Conservation (phyloP, 2,888 invertebrate genomes). For the Podabrus alpinus region DNA sequence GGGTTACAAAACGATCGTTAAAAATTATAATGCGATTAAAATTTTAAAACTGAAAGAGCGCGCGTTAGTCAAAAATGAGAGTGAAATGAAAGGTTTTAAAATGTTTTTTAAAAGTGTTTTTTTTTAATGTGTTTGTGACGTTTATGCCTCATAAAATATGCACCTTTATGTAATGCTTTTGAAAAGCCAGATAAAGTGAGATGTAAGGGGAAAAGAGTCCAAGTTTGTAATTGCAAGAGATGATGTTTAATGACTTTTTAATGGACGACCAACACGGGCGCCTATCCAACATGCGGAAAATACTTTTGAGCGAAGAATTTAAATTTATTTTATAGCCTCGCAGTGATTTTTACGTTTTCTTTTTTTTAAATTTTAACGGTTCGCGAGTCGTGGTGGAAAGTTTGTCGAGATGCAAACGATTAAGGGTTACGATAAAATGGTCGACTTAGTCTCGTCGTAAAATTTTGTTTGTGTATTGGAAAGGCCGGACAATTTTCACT, state of each 20-base stretch:
- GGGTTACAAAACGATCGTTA: not conserved
- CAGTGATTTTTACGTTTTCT: not conserved
- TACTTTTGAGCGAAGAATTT: slow-evolving; percentile 39
- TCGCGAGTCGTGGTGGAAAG: not conserved
- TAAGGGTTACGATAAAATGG: not conserved
- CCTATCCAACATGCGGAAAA: slow-evolving; percentile 36
- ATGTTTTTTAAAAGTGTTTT: not conserved
- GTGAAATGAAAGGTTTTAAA: not conserved
- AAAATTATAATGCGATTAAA: not conserved
- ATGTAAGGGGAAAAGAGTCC: slow-evolving; percentile 41
- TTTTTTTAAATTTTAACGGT: not conserved
- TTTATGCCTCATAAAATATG: slow-evolving; percentile 25
- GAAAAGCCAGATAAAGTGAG: slow-evolving; percentile 18
- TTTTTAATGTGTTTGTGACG: slow-evolving; percentile 14
- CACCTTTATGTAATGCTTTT: slow-evolving; percentile 16
- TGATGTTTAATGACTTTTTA: slow-evolving; percentile 72
- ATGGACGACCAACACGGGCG: slow-evolving; percentile 56
- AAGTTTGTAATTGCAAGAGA: slow-evolving; percentile 65
- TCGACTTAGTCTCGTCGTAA: not conserved
- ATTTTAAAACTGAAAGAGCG: not conserved
- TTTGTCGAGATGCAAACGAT: slow-evolving; percentile 7
- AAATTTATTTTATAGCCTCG: slow-evolving; percentile 22
- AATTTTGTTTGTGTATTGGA: slow-evolving; percentile 11
- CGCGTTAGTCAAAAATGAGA: not conserved
- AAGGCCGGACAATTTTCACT: slow-evolving; percentile 23